Conservation (phyloP, 2,888 invertebrate genomes). For the Loripinus fragilis region DNA sequence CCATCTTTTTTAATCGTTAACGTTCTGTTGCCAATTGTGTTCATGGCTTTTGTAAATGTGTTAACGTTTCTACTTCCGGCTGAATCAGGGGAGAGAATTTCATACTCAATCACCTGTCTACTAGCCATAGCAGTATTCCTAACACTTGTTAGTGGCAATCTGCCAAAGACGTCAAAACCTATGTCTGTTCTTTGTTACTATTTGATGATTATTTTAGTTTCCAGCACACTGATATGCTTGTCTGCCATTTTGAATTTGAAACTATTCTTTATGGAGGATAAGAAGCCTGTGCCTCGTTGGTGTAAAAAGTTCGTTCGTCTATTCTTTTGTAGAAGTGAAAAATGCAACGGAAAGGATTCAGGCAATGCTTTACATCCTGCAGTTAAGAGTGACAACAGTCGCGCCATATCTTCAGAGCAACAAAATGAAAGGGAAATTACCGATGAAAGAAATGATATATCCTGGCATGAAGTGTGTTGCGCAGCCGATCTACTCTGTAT, state of each 20-base stretch:
- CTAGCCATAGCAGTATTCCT: slow-evolving; percentile 5
- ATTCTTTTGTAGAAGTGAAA: neutral
- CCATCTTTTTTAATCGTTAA: slow-evolving; percentile 7
- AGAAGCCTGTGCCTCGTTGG: neutral
- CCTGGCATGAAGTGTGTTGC: neutral
- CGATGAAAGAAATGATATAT: too few species aligned
- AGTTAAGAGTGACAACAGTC: neutral
- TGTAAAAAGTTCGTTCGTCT: neutral
- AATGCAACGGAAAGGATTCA: neutral
- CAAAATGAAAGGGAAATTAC: too few species aligned
- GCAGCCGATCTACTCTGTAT: neutral
- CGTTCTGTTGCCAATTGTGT: slow-evolving; percentile 3
- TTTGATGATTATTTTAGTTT: neutral
- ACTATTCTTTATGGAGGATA: neutral
- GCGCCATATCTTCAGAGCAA: neutral
- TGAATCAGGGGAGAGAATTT: slow-evolving; percentile 6
- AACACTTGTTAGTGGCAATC: neutral
- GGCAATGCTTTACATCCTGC: neutral
- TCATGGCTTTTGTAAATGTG: slow-evolving; percentile 2
- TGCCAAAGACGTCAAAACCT: slow-evolving; percentile 20
- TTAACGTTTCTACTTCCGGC: slow-evolving; percentile 1
- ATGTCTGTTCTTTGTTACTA: slow-evolving; percentile 4
- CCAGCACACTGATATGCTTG: neutral
- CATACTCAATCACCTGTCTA: neutral
- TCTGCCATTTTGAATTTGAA: neutral